Conservation (phyloP, 30 jellyfish, hydroid and myxozoan species). For the Morbakka virulenta region DNA sequence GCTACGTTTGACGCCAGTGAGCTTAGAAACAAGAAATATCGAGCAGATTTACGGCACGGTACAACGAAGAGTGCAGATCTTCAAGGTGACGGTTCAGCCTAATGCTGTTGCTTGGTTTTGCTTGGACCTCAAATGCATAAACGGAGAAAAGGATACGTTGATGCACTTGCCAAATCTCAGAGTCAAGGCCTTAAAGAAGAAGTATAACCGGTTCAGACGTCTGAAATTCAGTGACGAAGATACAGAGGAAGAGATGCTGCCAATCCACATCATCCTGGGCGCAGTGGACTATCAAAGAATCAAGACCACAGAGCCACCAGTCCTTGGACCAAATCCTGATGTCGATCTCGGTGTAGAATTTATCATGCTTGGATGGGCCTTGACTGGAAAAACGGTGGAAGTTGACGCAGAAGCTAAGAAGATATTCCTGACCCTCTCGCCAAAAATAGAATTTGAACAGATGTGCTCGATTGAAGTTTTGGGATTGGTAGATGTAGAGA, state of each 20-base stretch:
- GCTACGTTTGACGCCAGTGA: slow-evolving; percentile 17
- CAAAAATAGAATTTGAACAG: slow-evolving; percentile 39
- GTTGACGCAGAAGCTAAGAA: too few species aligned
- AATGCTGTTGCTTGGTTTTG: slow-evolving; percentile 2
- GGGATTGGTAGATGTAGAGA: slow-evolving; percentile 38
- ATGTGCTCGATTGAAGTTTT: slow-evolving; percentile 56
- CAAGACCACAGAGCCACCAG: slow-evolving; percentile 52
- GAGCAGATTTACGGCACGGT: too few species aligned
- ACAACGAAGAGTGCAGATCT: slow-evolving; percentile 3
- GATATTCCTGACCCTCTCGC: too few species aligned
- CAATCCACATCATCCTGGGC: slow-evolving; percentile 37
- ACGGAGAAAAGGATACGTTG: slow-evolving; percentile 34
- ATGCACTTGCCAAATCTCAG: slow-evolving; percentile 42
- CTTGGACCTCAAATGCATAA: slow-evolving; percentile 15
- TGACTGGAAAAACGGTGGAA: too few species aligned
- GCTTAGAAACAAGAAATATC: too few species aligned
- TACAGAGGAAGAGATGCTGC: slow-evolving; percentile 52
- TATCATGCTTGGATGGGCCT: slow-evolving; percentile 64
- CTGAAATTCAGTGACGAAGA: too few species aligned
- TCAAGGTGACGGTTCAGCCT: not conserved
- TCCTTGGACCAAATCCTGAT: too few species aligned
- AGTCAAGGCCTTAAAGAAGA: too few species aligned
- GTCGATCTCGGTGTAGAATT: slow-evolving; percentile 58
- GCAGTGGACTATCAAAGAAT: too few species aligned
- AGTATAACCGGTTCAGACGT: too few species aligned